Base-by-base conservation (phyloP, 2,113 vertebrate genomes). In the Panthera leo region DNA sequence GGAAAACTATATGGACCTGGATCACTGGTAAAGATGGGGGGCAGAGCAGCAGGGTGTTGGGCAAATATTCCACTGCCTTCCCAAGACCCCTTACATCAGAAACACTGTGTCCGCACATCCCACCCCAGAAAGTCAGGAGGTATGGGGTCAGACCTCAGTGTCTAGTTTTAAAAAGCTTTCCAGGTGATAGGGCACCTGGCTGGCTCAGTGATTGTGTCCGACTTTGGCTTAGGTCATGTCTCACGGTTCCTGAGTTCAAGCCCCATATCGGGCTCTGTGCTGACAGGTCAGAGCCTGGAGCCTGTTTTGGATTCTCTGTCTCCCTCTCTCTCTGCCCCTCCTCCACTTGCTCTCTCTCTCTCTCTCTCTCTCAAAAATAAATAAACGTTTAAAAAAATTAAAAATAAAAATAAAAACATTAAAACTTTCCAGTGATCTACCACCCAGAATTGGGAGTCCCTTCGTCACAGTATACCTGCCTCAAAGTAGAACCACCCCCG, bases 401-500 rank as follows among this genome's bases (percentile, higher is more conserved):
- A 8, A 23, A 61, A 25, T 61, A 61, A 61, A 61, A 19, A 25
- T 58, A 21, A 61, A 61, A 61, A 61, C 7, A 23, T 61, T 21
- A 61, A 61, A 61, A 61, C 58, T 23, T 23, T 25, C 58, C 58
- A 61, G 48, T 5, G 11, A 25, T 61, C 36, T 75, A 7, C 31
- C 53, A 29, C 70, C 23, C 5, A 51, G 27, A 4, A 9, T 34
- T 25, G 11, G 34, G 19, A 78, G 15, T 15, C 27, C n/a, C 42
- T 61, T 78, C 34, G 3, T 7, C 4, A 31, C 6, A 1, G 3
- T 6, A 23, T 0, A 0, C 4, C 25, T 25, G 18, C 12, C 5
- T 79, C 7, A 5, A 68, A 21, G 18, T 29, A 42, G 19, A 39
- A 29, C 16, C 8, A 29, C 0, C 23, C 27, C 7, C 4, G 3